Conservation (phyloP, 2,113 vertebrate species). For the Amia ocellicauda region DNA sequence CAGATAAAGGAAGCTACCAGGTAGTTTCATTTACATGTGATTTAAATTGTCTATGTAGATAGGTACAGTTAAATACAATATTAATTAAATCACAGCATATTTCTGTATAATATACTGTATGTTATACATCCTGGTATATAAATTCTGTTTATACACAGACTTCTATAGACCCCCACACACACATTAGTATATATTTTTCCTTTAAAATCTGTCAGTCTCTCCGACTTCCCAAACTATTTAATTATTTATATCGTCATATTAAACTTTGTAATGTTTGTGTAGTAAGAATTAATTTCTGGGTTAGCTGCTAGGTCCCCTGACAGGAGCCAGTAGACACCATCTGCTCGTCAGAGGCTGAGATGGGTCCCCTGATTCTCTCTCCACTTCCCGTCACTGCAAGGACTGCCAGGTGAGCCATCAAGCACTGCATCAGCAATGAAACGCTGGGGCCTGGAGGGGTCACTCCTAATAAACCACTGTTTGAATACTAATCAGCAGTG, state of each 20-base stretch:
- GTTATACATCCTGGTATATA: too few relatives aligned
- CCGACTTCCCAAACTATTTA: constrained; percentile 1
- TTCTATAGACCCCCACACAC: too few relatives aligned
- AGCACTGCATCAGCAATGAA: constrained; percentile 63
- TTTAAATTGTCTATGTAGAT: too few relatives aligned
- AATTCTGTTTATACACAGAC: too few relatives aligned
- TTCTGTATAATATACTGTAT: too few relatives aligned
- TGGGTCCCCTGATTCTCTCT: constrained; percentile 69
- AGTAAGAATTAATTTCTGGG: constrained; percentile 59
- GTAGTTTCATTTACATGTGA: too few relatives aligned
- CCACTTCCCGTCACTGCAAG: constrained; percentile 60
- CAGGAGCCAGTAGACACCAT: constrained; percentile 62
- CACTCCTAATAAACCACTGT: constrained; percentile 68
- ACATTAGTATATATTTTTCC: neutral
- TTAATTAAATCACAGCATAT: too few relatives aligned
- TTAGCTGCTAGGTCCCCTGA: constrained; percentile 62
- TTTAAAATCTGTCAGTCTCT: constrained; percentile 7
- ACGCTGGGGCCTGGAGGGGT: constrained; percentile 66
- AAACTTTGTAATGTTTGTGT: constrained; percentile 35
- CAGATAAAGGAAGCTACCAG: too few relatives aligned
- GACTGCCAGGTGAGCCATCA: constrained; percentile 75
- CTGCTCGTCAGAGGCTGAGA: constrained; percentile 65
- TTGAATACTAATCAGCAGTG: constrained; percentile 75
- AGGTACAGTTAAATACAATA: too few relatives aligned
- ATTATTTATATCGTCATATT: constrained; percentile 34